These are phyloP conservation scores for Ardeotis arabs DNA, from an alignment of 2,113 vertebrate genomes.

Conservation along the genomic window DNA sequence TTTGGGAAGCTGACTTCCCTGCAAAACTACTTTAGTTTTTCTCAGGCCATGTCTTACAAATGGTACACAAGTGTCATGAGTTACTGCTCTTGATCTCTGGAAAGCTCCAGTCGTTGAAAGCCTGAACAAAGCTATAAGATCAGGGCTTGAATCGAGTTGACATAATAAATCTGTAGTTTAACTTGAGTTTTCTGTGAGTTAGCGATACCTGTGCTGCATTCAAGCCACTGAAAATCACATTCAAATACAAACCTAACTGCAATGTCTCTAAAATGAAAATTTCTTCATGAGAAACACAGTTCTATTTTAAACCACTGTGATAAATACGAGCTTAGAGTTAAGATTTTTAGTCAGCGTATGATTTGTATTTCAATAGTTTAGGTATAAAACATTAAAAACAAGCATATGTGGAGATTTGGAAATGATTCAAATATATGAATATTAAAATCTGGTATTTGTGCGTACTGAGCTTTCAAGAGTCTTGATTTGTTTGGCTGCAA, in stretches of 20 bases:
- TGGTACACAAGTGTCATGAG: neutral
- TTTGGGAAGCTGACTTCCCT: neutral
- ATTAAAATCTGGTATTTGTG: slow-evolving; percentile 49
- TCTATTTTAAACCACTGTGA: neutral
- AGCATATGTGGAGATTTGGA: slow-evolving; percentile 26
- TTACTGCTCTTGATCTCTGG: neutral
- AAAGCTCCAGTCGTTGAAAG: neutral
- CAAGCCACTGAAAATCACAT: neutral
- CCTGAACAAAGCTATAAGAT: neutral
- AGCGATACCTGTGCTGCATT: neutral
- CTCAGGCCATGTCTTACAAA: neutral
- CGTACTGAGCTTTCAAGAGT: neutral
- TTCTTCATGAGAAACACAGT: neutral
- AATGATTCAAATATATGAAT: neutral
- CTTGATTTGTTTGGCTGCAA: slow-evolving; percentile 43
- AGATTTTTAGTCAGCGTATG: neutral
- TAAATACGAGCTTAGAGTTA: neutral
- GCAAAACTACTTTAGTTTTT: neutral
- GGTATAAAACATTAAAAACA: neutral
- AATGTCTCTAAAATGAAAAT: neutral
- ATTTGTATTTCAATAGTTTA: neutral
- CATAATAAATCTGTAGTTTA: neutral
- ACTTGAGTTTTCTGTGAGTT: neutral
- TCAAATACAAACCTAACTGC: neutral
- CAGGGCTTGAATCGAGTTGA: neutral